Evolutionary conservation across 2,888 invertebrate genomes (phyloP), one percentile per base, ranked within the genome.

Genomic region (Pristionchus maxplancki): DNA sequence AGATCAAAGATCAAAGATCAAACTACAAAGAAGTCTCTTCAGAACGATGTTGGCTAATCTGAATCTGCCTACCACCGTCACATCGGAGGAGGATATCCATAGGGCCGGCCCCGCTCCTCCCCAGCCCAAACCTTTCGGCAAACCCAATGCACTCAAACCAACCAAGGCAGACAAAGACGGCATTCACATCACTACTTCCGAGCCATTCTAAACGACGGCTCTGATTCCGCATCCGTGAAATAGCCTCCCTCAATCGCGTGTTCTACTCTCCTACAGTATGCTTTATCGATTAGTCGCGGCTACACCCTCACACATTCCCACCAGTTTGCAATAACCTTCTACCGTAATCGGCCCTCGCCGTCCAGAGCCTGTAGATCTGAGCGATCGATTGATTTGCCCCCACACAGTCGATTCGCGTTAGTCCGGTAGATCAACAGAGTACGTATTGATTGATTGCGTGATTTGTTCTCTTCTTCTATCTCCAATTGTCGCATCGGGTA

Each of bases 391-490:
- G 44, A 44, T 78, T 78, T 28, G 8, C 28, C 31, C 67, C 37
- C 15, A 17, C 6, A 20, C 53, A 53, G n/a, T 44, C 78, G 78
- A 78, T 78, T 24, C 37, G n/a, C 78, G 34, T 40, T 78, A 78
- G 78, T 78, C 78, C 44, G 78, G 78, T 78, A 78, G 78, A 78
- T 78, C 78, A 78, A 78, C 78, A 78, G 78, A 78, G 78, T 78
- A 78, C n/a, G 37, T 34, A 78, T 78, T 78, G 78, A 78, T 78
- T 74, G 40, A 78, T 78, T 44, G 40, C n/a, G n/a, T 78, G n/a
- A n/a, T 24, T 78, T 78, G 9, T 28, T 78, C 44, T n/a, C 44
- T 78, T 78, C 78, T 48, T 78, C 78, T 44, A 78, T 78, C 44
- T 78, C 78, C 78, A 44, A 78, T 44, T 78, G 78, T 78, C 44